Evolutionary conservation across 2,888 invertebrate species (phyloP).

Genomic region (Netelia virgata): DNA sequence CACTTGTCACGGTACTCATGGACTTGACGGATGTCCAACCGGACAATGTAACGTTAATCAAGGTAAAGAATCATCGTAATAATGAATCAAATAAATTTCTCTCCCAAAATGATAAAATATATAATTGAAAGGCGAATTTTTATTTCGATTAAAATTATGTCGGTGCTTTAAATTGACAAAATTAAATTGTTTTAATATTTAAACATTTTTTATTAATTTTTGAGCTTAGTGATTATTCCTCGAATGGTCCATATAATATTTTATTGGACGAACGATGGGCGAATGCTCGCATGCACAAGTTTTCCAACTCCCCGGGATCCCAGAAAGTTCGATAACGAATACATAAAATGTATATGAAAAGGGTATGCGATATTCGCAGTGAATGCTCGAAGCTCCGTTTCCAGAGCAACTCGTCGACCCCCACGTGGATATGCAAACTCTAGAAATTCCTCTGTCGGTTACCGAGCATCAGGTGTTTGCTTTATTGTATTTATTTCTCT

Average conservation of each 20-base stretch:
- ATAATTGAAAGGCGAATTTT: not conserved
- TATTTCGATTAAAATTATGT: no score
- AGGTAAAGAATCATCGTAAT: slow-evolving; percentile 64
- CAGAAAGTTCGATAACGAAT: not conserved
- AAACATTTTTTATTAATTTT: no score
- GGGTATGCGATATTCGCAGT: not conserved
- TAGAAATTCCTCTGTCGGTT: slow-evolving; percentile 4
- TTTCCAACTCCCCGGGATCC: no score
- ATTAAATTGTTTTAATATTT: no score
- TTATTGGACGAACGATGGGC: no score
- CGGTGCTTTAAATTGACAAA: no score
- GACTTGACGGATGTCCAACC: slow-evolving; percentile 77
- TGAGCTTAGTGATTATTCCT: no score
- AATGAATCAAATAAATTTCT: not conserved
- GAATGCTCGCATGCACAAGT: no score
- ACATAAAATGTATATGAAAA: not conserved
- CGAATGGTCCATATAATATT: no score
- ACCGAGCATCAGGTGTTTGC: not conserved
- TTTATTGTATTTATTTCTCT: not conserved
- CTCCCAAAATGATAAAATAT: not conserved
- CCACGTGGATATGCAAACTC: not conserved
- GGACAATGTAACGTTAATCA: slow-evolving; percentile 76
- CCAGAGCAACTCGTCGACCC: not conserved
- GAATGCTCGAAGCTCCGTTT: not conserved
- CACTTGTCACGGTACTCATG: slow-evolving; percentile 83